Percentiles rank a stretch among this genome's conserved stretches.
Conservation (phyloP, 2,113 vertebrate genomes). For the Kobus ellipsiprymnus region DNA sequence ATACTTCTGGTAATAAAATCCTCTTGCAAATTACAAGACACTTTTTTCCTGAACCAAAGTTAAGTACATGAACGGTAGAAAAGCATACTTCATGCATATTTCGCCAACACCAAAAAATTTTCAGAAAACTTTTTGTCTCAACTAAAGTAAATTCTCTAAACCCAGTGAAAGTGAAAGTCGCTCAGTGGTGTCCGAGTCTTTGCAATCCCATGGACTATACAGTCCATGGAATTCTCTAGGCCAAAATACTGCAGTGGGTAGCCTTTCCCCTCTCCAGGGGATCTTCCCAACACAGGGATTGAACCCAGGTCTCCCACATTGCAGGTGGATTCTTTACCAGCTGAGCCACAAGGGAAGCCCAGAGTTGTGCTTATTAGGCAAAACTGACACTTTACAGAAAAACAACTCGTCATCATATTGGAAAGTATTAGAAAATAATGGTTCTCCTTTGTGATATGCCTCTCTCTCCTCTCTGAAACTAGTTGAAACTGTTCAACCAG, state of each 20-base stretch:
- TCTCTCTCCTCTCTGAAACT: not conserved
- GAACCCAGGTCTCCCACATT: not conserved
- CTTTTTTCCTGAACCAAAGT: not conserved
- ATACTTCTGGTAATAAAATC: not conserved
- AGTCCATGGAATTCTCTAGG: not conserved
- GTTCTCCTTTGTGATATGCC: not conserved
- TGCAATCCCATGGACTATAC: not conserved
- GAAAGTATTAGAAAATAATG: not conserved
- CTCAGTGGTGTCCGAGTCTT: not conserved
- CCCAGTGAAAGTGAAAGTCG: not conserved
- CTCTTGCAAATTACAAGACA: not conserved
- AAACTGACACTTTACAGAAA: not conserved
- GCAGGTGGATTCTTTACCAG: not conserved
- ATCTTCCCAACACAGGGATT: not conserved
- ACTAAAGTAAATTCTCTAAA: constrained; percentile 49
- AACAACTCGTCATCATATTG: not conserved
- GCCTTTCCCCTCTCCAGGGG: not conserved
- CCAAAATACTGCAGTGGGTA: not conserved
- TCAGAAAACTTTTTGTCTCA: constrained; percentile 23
- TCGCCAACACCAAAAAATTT: constrained; percentile 21
- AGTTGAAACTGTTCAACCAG: not conserved
- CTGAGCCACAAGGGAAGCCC: not conserved
- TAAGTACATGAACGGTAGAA: not conserved
- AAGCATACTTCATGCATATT: not conserved
- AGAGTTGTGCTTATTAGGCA: not conserved